phyloP scores from a whole-genome alignment of 2,888 invertebrate species.

The Crematogaster levior region DNA sequence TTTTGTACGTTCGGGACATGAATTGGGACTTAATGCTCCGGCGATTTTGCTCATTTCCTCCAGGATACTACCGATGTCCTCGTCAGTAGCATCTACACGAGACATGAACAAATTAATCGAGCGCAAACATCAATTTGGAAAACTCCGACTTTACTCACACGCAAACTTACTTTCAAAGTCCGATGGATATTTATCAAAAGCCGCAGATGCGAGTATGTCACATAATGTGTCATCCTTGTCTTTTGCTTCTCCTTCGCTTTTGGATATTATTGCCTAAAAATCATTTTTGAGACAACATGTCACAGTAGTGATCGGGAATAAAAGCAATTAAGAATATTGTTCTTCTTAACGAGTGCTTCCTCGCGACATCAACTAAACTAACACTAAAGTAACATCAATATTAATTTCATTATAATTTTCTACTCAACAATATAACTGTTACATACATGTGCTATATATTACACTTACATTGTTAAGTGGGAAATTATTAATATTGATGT shows the following conservation, averaged over 20 bases:
- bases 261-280: slow-evolving; percentile 74
- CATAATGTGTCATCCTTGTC: slow-evolving; percentile 81
- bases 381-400: not conserved
- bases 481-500: no score
- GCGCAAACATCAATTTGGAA: not conserved
- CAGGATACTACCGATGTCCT: slow-evolving; percentile 83
- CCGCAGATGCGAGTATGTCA: slow-evolving; percentile 81
- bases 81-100: slow-evolving; percentile 82
- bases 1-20: slow-evolving; percentile 76
- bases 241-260: slow-evolving; percentile 73
- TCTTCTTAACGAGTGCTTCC: not conserved
- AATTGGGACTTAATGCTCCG: slow-evolving; percentile 79
- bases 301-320: not conserved
- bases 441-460: no score
- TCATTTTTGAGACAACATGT: not conserved
- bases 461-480: no score
- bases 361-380: no score
- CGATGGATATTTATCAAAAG: slow-evolving; percentile 83
- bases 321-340: not conserved
- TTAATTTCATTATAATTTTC: no score
- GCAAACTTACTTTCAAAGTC: slow-evolving; percentile 82
- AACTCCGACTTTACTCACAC: not conserved
- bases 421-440: no score
- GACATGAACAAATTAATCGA: not conserved
- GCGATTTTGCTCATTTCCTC: slow-evolving; percentile 84